A percentile compares a stretch with the other conserved stretches of the same genome.
Evolutionary conservation across 2,113 vertebrate species (phyloP).

Genomic region (cattle (Bos taurus)): DNA sequence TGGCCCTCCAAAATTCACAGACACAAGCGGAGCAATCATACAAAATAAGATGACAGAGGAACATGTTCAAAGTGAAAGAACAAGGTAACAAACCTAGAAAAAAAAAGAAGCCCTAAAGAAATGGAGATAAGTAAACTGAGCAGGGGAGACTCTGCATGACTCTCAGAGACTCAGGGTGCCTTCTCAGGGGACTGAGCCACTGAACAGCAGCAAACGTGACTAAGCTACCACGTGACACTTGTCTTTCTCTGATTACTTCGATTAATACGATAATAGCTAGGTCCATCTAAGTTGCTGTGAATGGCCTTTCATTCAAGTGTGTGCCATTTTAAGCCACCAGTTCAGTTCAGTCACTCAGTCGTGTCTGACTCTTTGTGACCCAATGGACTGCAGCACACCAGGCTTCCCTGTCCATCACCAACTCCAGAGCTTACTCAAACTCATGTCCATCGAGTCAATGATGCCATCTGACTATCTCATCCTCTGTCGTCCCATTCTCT

Average conservation of each 20-base stretch:
- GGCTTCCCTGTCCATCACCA: background rate
- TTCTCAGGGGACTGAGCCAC: background rate
- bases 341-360: background rate
- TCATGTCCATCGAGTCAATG: background rate
- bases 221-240: background rate
- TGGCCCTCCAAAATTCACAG: background rate
- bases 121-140: background rate
- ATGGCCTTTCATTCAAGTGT: background rate
- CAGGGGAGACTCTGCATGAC: too few species aligned
- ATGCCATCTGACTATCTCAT: background rate
- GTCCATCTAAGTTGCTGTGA: background rate
- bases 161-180: background rate
- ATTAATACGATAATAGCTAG: background rate
- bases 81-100: background rate
- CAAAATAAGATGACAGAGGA: background rate
- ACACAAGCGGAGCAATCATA: background rate
- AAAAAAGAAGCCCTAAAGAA: background rate
- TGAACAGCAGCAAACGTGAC: background rate
- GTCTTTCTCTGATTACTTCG: background rate
- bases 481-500: rapidly evolving
- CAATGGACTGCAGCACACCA: background rate
- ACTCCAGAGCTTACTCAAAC: background rate
- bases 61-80: background rate
- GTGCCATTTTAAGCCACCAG: background rate
- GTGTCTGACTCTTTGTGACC: background rate